Evolutionary conservation across 2,113 vertebrate genomes (phyloP).

Genomic region (Heteronetta atricapilla): DNA sequence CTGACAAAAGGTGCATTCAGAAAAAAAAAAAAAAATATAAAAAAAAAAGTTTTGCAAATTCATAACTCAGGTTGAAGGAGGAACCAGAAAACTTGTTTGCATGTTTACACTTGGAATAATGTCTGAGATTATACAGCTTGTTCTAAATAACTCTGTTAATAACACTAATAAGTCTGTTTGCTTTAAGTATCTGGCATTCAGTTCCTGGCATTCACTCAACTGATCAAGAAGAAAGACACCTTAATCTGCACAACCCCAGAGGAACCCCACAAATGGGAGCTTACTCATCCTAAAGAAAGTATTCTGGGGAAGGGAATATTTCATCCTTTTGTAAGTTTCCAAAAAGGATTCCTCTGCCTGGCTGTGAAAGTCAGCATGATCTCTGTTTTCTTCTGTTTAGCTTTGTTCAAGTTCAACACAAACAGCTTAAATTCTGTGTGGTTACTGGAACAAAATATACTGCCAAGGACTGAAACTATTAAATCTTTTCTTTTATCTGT

Average conservation of each 20-base stretch:
- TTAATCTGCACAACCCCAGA: not conserved
- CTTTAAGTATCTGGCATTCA: not conserved
- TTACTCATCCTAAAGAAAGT: not conserved
- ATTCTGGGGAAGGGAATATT: not conserved
- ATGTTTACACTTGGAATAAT: not conserved
- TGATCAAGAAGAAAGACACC: not conserved
- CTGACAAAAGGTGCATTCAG: not conserved
- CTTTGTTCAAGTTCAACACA: constrained; percentile 55
- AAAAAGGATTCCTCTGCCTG: not conserved
- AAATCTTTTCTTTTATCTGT: constrained; percentile 63
- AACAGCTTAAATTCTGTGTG: constrained; percentile 54
- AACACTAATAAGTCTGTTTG: not conserved
- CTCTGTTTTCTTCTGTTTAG: constrained; percentile 41
- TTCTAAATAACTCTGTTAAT: not conserved
- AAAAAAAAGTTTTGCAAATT: not conserved
- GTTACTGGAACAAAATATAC: constrained; percentile 60
- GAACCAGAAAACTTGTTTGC: not conserved
- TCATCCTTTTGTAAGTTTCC: not conserved
- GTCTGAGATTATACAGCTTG: not conserved
- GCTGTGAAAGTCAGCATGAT: constrained; percentile 44
- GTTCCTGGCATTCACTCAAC: not conserved
- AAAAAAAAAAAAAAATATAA: not conserved
- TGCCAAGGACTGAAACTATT: constrained; percentile 50
- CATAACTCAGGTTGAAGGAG: not conserved
- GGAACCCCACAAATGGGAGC: not conserved